These are phyloP conservation scores for Oegoconia quadripuncta DNA, from an alignment of 2,888 invertebrate genomes.

Conservation along the genomic window DNA sequence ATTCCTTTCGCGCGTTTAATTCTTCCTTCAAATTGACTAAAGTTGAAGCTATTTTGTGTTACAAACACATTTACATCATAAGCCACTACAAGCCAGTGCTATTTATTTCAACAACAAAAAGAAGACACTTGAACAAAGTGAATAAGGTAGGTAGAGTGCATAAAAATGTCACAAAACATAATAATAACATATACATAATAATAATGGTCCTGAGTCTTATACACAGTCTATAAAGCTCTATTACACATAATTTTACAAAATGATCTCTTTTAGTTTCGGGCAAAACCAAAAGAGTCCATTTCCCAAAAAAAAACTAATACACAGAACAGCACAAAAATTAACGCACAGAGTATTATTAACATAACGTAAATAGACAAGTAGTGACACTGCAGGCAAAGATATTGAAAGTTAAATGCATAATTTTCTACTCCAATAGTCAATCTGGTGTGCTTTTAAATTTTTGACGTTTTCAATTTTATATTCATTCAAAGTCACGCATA, in stretches of 20 bases:
- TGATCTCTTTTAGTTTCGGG: constrained; percentile 32
- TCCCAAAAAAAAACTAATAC: constrained; percentile 58
- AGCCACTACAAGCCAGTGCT: constrained; percentile 72
- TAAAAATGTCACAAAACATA: constrained; percentile 55
- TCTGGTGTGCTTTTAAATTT: neutral
- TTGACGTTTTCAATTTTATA: neutral
- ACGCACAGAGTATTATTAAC: constrained; percentile 59
- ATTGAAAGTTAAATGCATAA: constrained; percentile 25
- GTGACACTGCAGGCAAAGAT: constrained; percentile 65
- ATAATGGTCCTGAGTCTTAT: constrained; percentile 75
- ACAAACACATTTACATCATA: constrained; percentile 41
- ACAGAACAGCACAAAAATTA: constrained; percentile 66
- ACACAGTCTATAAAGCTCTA: constrained; percentile 72
- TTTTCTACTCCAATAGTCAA: neutral
- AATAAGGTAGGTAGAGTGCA: constrained; percentile 53
- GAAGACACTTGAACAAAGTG: constrained; percentile 49
- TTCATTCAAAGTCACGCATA: neutral
- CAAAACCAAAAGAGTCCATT: constrained; percentile 40
- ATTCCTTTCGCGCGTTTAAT: too few relatives aligned
- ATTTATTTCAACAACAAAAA: constrained; percentile 38
- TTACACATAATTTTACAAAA: constrained; percentile 55
- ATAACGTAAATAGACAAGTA: constrained; percentile 45
- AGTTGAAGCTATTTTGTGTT: constrained; percentile 33
- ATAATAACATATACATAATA: constrained; percentile 33
- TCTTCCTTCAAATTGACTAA: too few relatives aligned